Evolutionary conservation across 2,888 invertebrate genomes (phyloP), one percentile per base, ranked within the genome.

Genomic region (Micoletzkya japonica): DNA sequence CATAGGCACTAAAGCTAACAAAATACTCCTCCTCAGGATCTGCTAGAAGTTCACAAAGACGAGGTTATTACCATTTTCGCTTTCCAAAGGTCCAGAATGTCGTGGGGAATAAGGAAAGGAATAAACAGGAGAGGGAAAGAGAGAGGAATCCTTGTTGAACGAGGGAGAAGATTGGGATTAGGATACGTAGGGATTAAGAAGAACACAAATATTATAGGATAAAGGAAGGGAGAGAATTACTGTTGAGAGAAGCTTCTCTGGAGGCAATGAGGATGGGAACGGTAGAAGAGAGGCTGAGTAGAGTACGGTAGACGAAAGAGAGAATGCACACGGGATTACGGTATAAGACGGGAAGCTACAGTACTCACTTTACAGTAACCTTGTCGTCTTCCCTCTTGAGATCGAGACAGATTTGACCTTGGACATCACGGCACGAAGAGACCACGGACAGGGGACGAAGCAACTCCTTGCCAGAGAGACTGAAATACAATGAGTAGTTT

Each of bases 391-490:
- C 26, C 32, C 67, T 24, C 39, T 67, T 67, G 39, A 76, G 69
- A 34, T 76, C 76, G 7, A 76, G 57, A 57, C 76, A 76, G 30
- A 76, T 75, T 58, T 76, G 76, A 4, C 76, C 76, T 37, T 72
- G 72, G 32, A 75, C 74, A 26, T 75, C 76, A 28, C 61, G 72
- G 64, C 72, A 73, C 36, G 70, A 71, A 28, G 76, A 76, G 14
- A 76, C 76, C 57, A 74, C 74, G 17, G 71, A 57, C 70, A 76
- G 73, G 64, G 67, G 67, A 0, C 56, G 57, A 14, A 32, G 39
- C 26, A 44, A 32, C 57, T 67, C 67, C 17, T 24, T n/a, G 1
- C 56, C 56, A 0, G 56, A 44, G 57, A 28, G 28, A 6, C 67
- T 67, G 26, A 10, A 36, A 14, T 36, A 24, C n/a, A n/a, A n/a